phyloP scores from a whole-genome alignment of 2,113 vertebrate species.

The Casuarius casuarius region DNA sequence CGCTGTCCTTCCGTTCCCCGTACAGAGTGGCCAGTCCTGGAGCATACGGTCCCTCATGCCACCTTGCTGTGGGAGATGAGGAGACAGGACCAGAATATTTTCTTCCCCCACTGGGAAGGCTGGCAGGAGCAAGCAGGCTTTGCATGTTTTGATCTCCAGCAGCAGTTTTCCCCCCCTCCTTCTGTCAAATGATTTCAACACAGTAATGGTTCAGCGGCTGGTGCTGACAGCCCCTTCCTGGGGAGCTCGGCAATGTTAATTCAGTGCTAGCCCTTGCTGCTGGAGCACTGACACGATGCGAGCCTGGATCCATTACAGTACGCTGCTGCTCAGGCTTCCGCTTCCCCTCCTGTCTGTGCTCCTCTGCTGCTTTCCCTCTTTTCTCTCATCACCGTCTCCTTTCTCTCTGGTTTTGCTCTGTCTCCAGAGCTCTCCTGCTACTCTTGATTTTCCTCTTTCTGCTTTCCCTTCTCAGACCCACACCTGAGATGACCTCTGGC shows the following conservation, averaged over 20 bases:
- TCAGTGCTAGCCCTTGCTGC: neutral
- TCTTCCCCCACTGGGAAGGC: neutral
- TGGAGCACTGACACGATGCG: neutral
- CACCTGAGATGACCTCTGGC: neutral
- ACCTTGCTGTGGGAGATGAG: neutral
- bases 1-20: neutral
- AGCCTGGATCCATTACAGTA: accelerated
- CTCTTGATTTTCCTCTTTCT: neutral
- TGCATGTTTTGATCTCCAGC: neutral
- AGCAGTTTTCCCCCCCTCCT: too few relatives aligned
- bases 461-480: neutral
- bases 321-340: accelerated
- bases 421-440: neutral
- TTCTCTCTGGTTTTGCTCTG: neutral
- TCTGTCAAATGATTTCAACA: neutral
- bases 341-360: accelerated
- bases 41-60: neutral
- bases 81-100: neutral
- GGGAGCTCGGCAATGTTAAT: neutral
- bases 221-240: neutral
- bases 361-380: accelerated
- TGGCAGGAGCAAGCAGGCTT: accelerated
- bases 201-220: neutral
- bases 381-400: neutral
- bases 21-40: neutral